Evolutionary conservation across 2,797 vertebrate genomes (phyloP).

Genomic region (Eulemur albifrons): DNA sequence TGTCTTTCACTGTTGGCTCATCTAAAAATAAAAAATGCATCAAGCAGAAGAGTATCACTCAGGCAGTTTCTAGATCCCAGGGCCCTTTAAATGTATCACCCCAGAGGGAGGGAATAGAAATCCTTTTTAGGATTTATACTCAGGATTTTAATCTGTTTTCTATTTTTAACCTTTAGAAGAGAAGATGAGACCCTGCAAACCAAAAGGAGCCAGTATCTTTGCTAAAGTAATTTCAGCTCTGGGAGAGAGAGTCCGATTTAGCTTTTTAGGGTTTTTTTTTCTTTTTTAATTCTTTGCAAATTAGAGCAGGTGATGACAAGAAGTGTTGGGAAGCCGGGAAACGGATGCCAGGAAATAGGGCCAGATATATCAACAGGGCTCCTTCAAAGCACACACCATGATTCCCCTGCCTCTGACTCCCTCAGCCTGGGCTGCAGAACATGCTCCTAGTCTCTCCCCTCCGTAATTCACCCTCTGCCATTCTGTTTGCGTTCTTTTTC

Average conservation of each 20-base stretch:
- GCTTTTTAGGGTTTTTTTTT: conserved; percentile 39
- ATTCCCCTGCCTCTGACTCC: no score
- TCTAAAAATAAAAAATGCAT: background rate
- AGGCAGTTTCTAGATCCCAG: conserved; percentile 9
- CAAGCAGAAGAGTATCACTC: background rate
- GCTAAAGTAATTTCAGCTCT: conserved; percentile 65
- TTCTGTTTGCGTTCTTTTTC: background rate
- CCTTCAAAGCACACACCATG: background rate
- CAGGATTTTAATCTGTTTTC: conserved; percentile 76
- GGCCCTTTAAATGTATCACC: conserved; percentile 62
- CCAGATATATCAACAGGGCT: background rate
- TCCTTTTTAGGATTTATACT: conserved; percentile 61
- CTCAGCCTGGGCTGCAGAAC: background rate
- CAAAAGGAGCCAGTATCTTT: conserved; percentile 60
- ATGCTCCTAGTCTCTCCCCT: background rate
- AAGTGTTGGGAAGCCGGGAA: background rate
- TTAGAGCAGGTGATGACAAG: conserved; percentile 33
- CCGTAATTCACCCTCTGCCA: background rate
- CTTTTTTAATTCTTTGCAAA: conserved; percentile 27
- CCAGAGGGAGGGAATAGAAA: conserved; percentile 61
- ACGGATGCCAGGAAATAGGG: background rate
- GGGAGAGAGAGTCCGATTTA: conserved; percentile 51
- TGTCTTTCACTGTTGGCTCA: conserved; percentile 35
- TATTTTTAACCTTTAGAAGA: conserved; percentile 72
- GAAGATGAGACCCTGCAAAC: conserved; percentile 70